A percentile compares a stretch with the other conserved stretches of the same genome.
phyloP scores from a whole-genome alignment of 2,797 vertebrate species.

The Melanogrammus aeglefinus region DNA sequence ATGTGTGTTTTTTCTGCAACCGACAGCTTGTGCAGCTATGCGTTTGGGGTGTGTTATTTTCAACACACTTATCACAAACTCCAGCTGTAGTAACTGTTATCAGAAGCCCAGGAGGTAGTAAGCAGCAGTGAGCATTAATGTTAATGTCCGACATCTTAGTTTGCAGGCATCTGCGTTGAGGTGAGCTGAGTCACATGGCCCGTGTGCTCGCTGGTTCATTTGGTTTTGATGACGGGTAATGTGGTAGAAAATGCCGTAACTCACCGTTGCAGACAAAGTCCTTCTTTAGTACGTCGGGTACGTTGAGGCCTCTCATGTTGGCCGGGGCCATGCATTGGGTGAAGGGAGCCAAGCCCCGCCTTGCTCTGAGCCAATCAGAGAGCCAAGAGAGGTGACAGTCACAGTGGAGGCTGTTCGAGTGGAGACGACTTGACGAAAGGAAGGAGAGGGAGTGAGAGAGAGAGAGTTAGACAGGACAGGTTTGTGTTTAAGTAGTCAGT shows the following conservation, averaged over 20 bases:
- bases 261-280: constrained; percentile 93
- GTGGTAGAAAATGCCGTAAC: background rate
- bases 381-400: constrained; percentile 98
- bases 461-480: background rate
- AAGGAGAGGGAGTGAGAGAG: no score
- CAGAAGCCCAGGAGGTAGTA: background rate
- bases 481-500: background rate
- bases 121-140: background rate
- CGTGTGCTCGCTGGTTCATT: background rate
- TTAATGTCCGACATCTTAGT: background rate
- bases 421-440: constrained; percentile 80
- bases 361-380: constrained; percentile 93
- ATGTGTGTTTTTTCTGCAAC: background rate
- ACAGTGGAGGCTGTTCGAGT: constrained; percentile 95
- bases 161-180: background rate
- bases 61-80: background rate
- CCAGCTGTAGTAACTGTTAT: background rate
- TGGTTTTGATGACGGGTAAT: background rate
- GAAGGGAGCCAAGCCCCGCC: constrained; percentile 90
- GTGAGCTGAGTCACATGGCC: background rate
- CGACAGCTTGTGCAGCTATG: background rate
- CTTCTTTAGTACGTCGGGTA: constrained; percentile 95
- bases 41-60: background rate
- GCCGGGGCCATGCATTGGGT: constrained; percentile 96
- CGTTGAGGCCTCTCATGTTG: constrained; percentile 90